Conservation (phyloP, 2,797 vertebrate genomes). For the Muscicapa striata region DNA sequence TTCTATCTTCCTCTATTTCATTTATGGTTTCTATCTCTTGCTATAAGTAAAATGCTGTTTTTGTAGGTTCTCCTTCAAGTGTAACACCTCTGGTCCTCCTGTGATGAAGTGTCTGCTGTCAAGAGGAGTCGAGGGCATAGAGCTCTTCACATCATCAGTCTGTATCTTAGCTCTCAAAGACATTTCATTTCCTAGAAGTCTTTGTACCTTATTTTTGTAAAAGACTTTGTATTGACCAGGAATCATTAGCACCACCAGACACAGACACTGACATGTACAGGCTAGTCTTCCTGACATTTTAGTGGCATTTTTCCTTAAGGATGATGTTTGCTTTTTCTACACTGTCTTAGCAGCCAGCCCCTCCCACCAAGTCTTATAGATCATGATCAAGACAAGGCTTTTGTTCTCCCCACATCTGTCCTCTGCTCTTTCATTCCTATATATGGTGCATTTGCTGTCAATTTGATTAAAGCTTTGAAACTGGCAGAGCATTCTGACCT, state of each 20-base stretch:
- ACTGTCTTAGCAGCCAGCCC: neutral
- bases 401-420: constrained; percentile 22
- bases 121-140: neutral
- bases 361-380: neutral
- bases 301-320: neutral
- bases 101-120: neutral
- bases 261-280: neutral
- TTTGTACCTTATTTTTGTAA: neutral
- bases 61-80: neutral
- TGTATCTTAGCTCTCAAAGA: neutral
- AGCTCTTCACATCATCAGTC: neutral
- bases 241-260: neutral
- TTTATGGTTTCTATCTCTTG: neutral
- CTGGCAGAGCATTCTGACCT: constrained; percentile 26
- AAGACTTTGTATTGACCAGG: neutral
- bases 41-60: neutral
- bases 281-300: neutral
- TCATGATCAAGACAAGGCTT: neutral
- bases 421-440: constrained; percentile 19
- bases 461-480: constrained; percentile 28
- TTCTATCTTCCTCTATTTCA: neutral
- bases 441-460: neutral
- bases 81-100: neutral
- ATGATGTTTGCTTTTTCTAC: neutral
- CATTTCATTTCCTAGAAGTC: neutral